Base-by-base conservation (phyloP, 1,140 invertebrate species). In the Apocrypta bakeri region DNA sequence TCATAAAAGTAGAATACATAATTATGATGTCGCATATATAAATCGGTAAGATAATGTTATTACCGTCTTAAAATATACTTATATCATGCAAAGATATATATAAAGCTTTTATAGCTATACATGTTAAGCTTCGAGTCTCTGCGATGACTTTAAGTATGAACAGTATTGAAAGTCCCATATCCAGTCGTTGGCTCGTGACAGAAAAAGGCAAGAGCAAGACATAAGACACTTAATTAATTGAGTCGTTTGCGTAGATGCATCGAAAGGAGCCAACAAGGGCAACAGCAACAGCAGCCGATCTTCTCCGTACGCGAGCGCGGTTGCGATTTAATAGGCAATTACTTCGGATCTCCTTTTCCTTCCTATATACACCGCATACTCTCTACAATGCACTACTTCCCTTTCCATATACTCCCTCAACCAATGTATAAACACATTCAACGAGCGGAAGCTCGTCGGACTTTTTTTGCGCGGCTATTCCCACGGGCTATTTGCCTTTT, bases 241-340 rank as follows among this genome's bases (percentile, higher is more conserved):
- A 78, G 68, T 83, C 56, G 68, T 72, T 83, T 72, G 66, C 64
- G 75, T 83, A 69, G 73, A 71, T 83, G 75, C 74, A 78, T 78
- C 81, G 56, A 78, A 82, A 64, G n/a, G 17, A 75, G 48, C 42
- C 69, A 31, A 24, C 17, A 31, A 56, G 48, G 17, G 48, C 48
- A 56, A 6, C 48, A n/a, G 48, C 48, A n/a, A 17, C 42, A 64
- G 37, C 0, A 25, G 42, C 68, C 56, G 79, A 80, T 80, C 48
- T 74, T 64, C 17, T 12, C 56, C 21, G 21, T 17, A 56, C 17
- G 48, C 14, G 21, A 21, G 48, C 48, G 48, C 71, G 73, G 14
- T 37, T 48, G 42, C 73, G 48, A 77, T 82, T 77, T 78, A 78
- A 82, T 82, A 82, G 81, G 81, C 81, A 82, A 82, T 82, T 82